phyloP scores from a whole-genome alignment of 2,888 invertebrate species.

The Campaea margaritaria region DNA sequence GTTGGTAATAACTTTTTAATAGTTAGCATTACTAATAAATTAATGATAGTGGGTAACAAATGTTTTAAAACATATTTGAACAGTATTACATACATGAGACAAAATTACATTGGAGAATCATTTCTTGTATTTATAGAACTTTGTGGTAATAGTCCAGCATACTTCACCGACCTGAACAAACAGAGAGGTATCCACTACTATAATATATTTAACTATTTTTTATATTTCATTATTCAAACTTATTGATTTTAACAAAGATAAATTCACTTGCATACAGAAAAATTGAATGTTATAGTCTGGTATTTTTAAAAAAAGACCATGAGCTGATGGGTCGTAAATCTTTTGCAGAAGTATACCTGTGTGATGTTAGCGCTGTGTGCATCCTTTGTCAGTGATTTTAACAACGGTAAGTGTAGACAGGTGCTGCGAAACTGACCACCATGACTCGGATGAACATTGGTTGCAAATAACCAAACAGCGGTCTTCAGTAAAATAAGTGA shows the following conservation, averaged over 20 bases:
- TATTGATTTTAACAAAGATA: constrained; percentile 45
- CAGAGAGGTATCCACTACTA: constrained; percentile 84
- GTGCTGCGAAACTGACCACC: constrained; percentile 69
- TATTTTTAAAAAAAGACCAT: constrained; percentile 68
- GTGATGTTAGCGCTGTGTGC: constrained; percentile 88
- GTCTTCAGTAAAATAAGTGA: constrained; percentile 69
- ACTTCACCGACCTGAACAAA: constrained; percentile 85
- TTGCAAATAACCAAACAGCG: constrained; percentile 58
- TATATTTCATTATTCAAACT: constrained; percentile 53
- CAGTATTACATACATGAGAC: constrained; percentile 55
- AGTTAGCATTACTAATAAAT: neutral
- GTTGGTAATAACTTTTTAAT: too few species aligned
- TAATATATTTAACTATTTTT: constrained; percentile 78
- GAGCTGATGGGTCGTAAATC: constrained; percentile 90
- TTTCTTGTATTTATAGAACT: constrained; percentile 87
- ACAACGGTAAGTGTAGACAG: constrained; percentile 88
- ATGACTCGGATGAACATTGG: constrained; percentile 65
- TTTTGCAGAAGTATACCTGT: constrained; percentile 91
- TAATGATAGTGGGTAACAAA: neutral
- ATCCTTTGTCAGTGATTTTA: constrained; percentile 86
- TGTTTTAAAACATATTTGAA: constrained; percentile 23
- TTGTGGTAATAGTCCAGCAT: constrained; percentile 86
- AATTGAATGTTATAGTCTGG: constrained; percentile 56
- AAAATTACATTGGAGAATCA: constrained; percentile 84
- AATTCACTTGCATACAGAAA: constrained; percentile 36